phyloP scores from a whole-genome alignment of 2,113 vertebrate species.

The Xenopus laevis region DNA sequence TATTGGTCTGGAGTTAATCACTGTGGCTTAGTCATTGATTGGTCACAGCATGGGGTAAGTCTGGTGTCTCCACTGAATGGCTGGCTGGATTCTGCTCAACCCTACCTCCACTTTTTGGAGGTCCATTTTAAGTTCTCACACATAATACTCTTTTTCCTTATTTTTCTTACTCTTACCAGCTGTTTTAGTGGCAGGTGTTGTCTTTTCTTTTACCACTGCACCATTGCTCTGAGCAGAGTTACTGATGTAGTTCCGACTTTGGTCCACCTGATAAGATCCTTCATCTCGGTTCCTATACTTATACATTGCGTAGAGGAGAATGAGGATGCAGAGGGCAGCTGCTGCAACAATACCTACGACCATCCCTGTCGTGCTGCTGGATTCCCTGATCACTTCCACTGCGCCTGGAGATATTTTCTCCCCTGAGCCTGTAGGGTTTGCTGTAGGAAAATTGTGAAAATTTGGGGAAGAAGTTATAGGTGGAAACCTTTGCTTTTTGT shows the following conservation, averaged over 20 bases:
- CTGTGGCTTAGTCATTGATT: slow-evolving; percentile 35
- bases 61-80: slow-evolving; percentile 32
- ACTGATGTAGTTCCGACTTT: slow-evolving; percentile 84
- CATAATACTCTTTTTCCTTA: slow-evolving; percentile 94
- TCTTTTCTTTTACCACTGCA: slow-evolving; percentile 84
- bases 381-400: slow-evolving; percentile 89
- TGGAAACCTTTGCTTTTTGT: slow-evolving; percentile 69
- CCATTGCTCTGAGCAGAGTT: slow-evolving; percentile 83
- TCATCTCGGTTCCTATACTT: slow-evolving; percentile 95
- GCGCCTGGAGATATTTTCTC: slow-evolving; percentile 71
- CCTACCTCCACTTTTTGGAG: slow-evolving; percentile 22
- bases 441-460: slow-evolving; percentile 91
- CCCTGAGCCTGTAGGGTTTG: slow-evolving; percentile 79
- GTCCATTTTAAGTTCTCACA: slow-evolving; percentile 63
- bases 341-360: slow-evolving; percentile 94
- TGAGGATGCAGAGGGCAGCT: slow-evolving; percentile 92
- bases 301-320: slow-evolving; percentile 96
- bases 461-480: slow-evolving; percentile 81
- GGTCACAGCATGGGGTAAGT: slow-evolving; percentile 42
- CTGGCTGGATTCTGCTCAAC: slow-evolving; percentile 30
- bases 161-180: slow-evolving; percentile 88
- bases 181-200: slow-evolving; percentile 76
- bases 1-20: slow-evolving; percentile 28
- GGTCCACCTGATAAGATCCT: slow-evolving; percentile 89
- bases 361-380: slow-evolving; percentile 94